Base-by-base conservation (phyloP, 2,113 vertebrate species). In the Neopipo cinnamomea region DNA sequence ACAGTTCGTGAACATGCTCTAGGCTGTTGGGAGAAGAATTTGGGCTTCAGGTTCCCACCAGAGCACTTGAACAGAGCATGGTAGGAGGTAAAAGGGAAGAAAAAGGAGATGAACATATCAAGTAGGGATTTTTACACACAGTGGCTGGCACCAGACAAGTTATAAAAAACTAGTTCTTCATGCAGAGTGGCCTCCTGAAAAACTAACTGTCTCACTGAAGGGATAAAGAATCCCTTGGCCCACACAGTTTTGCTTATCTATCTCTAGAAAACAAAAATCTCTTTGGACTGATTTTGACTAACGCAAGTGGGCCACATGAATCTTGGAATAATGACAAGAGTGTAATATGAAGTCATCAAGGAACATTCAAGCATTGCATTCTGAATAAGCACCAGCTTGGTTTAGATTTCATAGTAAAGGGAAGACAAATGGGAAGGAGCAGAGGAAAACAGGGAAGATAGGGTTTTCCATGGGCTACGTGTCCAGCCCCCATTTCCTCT, bases 221-320 rank as follows among this genome's bases (percentile, higher is more conserved):
- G 5, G 44, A 24, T 9, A 53, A 94, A 55, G 11, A 66, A 59
- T 49, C 4, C 8, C 15, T 77, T 8, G 4, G 33, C 6, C 15
- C 2, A 1, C 24, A 14, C n/a, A 25, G 75, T 66, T 85, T 88
- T 74, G 7, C 41, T 73, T 77, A 56, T n/a, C n/a, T 66, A 39
- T 22, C 8, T 35, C 62, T 25, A 87, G 39, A n/a, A 24, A 46
- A 74, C 56, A 44, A 50, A n/a, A 11, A 11, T 22, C 8, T 73
- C 17, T 23, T 67, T 41, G 50, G 23, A 14, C 21, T 88, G 44
- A 93, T 88, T 94, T 89, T 89, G 50, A 77, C 41, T 83, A 86
- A 90, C 70, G 41, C 35, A 71, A 75, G 52, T 66, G 41, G 96
- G 37, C 39, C 11, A 50, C 30, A 33, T 35, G 70, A 71, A 62